Base-by-base conservation (phyloP, 2,888 invertebrate genomes). In the Pegoplata infirma region DNA sequence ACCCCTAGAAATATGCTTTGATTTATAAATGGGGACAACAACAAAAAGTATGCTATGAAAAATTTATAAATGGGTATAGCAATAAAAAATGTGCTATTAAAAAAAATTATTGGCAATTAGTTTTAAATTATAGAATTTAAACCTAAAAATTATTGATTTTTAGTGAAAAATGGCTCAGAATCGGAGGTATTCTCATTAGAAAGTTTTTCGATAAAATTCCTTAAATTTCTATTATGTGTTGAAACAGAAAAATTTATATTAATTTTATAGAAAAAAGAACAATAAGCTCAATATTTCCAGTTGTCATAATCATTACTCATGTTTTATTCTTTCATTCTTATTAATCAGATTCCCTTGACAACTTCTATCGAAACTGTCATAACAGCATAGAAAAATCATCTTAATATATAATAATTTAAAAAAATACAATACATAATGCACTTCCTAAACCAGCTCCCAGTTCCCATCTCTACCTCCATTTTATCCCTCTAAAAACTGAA, bases 351-450 rank as follows among this genome's bases (percentile, higher is more conserved):
- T 67, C 47, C 36, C 67, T 17, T 61, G 74, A 67, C 59, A 67
- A 23, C 25, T 25, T 46, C 67, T 28, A 67, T 61, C 55, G 17
- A 67, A 74, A 61, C 59, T 74, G 74, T 74, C 74, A 74, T 58
- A 73, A 73, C 67, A 75, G 7, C 47, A 17, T 12, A 59, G 25
- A 46, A 55, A 63, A 61, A 63, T 71, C 25, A 36, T 64, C 32
- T 49, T 64, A 23, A 46, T 28, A 49, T 14, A 61, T 2, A 36
- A 32, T 21, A n/a, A n/a, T n/a, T n/a, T n/a, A n/a, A n/a, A n/a
- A 25, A 17, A 25, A 36, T 32, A n/a, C n/a, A 21, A 25, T 5
- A 49, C 17, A 40, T 8, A 32, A 36, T 44, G 23, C 3, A 44
- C 21, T 23, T 40, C n/a, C 36, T 40, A n/a, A n/a, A n/a, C n/a